Base-by-base conservation (phyloP, 2,797 vertebrate genomes). In the Nyctalus aviator region DNA sequence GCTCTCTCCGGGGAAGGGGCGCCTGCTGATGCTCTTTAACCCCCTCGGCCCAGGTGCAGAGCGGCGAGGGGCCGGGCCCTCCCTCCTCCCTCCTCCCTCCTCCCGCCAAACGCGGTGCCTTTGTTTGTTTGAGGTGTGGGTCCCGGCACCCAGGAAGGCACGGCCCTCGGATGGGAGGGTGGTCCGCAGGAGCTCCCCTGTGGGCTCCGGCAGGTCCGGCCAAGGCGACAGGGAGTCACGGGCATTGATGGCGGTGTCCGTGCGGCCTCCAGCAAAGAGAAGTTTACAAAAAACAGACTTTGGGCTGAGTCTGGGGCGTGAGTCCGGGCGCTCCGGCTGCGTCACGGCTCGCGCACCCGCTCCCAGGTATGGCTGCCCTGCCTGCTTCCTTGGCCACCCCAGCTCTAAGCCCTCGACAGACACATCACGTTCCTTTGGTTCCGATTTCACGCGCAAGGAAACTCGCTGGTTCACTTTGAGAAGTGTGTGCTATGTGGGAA, bases 21-120 rank as follows among this genome's bases (percentile, higher is more conserved):
- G 35, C 85, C 94, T 88, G 94, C 79, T 81, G 77, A 41, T 68
- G 88, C 44, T n/a, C 91, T 84, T 96, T 90, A 73, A 95, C 90
- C 93, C 48, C 95, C 48, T 57, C 82, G 1, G 82, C 83, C 81
- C 95, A 82, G 18, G 78, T 17, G 8, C 23, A 0, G 25, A 2
- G 5, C 5, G 15, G 32, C 32, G 11, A 12, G 23, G 30, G 83
- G 18, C 32, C 32, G n/a, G 84, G 27, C 21, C 72, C 48, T 12
- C 46, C 46, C 13, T 48, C 46, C 46, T 46, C 10, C 44, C 46
- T 5, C 48, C 89, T 93, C 4, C 77, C 12, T 87, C 12, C 90
- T 75, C 25, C 57, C 6, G 57, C 5, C 6, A 25, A 25, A 14
- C 25, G 9, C 53, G 20, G 53, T 9, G 53, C 53, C 41, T 17